Evolutionary conservation across 2,113 vertebrate species (phyloP).

Genomic region (Tetrax tetrax): DNA sequence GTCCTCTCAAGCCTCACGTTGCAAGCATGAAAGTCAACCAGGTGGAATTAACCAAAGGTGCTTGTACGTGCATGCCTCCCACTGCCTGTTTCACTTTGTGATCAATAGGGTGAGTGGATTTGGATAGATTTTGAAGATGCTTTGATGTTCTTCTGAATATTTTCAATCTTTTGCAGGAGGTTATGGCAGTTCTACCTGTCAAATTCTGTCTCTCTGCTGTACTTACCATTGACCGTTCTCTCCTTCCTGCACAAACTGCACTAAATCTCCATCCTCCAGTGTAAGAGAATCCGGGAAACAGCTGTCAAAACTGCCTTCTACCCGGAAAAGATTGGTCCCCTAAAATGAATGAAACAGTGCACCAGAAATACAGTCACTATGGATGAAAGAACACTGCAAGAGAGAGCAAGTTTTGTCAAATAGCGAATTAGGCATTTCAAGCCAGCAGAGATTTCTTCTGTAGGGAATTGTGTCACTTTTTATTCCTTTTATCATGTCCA

Average conservation of each 20-base stretch:
- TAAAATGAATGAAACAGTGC: slow-evolving; percentile 26
- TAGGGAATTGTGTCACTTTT: neutral
- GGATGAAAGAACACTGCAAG: neutral
- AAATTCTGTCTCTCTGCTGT: neutral
- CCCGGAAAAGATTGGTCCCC: slow-evolving; percentile 78
- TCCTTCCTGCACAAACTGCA: slow-evolving; percentile 84
- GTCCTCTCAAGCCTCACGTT: neutral
- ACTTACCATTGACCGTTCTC: slow-evolving; percentile 87
- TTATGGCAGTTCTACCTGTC: neutral
- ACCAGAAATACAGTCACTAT: neutral
- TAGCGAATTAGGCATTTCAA: neutral
- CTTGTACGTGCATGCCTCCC: neutral
- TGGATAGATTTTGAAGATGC: neutral
- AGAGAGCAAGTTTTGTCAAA: neutral
- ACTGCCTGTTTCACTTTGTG: neutral
- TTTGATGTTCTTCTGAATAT: neutral
- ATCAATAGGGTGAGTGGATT: neutral
- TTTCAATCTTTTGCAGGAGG: neutral
- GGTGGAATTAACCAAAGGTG: neutral
- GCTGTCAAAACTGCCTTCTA: slow-evolving; percentile 82
- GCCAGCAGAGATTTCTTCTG: neutral
- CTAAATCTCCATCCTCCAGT: slow-evolving; percentile 77
- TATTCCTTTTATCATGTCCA: neutral
- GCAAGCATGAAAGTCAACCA: neutral
- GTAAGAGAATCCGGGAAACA: slow-evolving; percentile 70